Evolutionary conservation across 2,888 invertebrate genomes (phyloP), one percentile per base, ranked within the genome.

Genomic region (Apotomis capreana): DNA sequence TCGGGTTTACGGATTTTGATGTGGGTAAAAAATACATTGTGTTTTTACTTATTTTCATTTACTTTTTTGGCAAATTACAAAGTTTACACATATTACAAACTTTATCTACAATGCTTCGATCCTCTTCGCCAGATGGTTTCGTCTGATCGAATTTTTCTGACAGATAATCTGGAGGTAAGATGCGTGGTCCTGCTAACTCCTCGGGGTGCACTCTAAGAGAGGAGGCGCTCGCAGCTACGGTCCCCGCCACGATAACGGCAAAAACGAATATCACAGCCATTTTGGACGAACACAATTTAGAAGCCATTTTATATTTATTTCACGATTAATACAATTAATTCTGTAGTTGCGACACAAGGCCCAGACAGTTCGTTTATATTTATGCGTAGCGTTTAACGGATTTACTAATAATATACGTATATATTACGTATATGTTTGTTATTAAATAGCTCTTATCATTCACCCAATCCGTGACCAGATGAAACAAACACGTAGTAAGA

Each of bases 371-470:
- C 51, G 51, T 62, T 61, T 51, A 44, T 63, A 58, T 70, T 52
- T 64, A 58, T 68, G 67, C 71, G 71, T 68, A 62, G 67, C 62
- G 37, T 61, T 55, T 12, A 44, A 57, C 57, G 44, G 67, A 68
- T 71, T 69, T 68, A 71, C 61, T 61, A 68, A 57, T 57, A 65
- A 60, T 60, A 49, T 60, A 59, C 36, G 64, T 60, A 65, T 37
- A 60, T 54, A 64, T 57, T 26, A 26, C 64, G 59, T 64, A 15
- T 36, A 54, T 59, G 46, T 62, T 68, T 62, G 61, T 71, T 51
- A 61, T 71, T 62, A 71, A 61, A 57, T 57, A 67, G 44, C 49
- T 68, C 61, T 71, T 71, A 71, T 71, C 71, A 71, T 51, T 57
- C 67, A 10, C 8, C 49, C 40, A 57, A 61, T 37, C 55, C 70